Evolutionary conservation across 2,888 invertebrate genomes (phyloP).

Genomic region (Pachydiplax longipennis): DNA sequence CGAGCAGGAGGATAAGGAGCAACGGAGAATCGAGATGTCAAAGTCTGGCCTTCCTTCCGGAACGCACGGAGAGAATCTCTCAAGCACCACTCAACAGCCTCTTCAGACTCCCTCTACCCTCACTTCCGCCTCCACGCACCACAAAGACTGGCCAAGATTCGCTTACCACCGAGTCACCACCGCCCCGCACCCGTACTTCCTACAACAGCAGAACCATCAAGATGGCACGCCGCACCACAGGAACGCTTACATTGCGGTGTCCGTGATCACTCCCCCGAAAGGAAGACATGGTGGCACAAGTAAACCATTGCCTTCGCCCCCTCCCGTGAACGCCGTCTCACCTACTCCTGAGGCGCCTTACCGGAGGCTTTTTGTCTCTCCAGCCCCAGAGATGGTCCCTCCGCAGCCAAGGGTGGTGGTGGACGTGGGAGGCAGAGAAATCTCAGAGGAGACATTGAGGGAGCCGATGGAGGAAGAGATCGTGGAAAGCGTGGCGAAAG

Average conservation of each 20-base stretch:
- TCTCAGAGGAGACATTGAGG: slow-evolving; percentile 5
- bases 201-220: background rate
- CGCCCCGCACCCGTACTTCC: slow-evolving; percentile 46
- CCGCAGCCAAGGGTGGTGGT: slow-evolving; percentile 46
- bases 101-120: background rate
- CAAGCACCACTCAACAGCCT: background rate
- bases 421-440: slow-evolving; percentile 28
- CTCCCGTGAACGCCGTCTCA: background rate
- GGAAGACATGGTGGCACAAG: background rate
- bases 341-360: background rate
- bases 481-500: slow-evolving; percentile 47
- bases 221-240: slow-evolving; percentile 30
- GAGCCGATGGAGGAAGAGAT: slow-evolving; percentile 49
- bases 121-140: slow-evolving; percentile 7
- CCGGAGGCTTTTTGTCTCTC: background rate
- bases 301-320: background rate
- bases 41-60: background rate
- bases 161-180: slow-evolving; percentile 52
- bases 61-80: background rate
- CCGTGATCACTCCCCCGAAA: slow-evolving; percentile 19
- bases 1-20: background rate
- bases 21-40: background rate
- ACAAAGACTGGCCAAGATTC: slow-evolving; percentile 49
- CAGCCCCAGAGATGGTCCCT: background rate
- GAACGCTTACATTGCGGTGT: slow-evolving; percentile 47